Evolutionary conservation across 2,888 invertebrate genomes (phyloP), one percentile per base, ranked within the genome.

Genomic region (Lamellibrachia columna): DNA sequence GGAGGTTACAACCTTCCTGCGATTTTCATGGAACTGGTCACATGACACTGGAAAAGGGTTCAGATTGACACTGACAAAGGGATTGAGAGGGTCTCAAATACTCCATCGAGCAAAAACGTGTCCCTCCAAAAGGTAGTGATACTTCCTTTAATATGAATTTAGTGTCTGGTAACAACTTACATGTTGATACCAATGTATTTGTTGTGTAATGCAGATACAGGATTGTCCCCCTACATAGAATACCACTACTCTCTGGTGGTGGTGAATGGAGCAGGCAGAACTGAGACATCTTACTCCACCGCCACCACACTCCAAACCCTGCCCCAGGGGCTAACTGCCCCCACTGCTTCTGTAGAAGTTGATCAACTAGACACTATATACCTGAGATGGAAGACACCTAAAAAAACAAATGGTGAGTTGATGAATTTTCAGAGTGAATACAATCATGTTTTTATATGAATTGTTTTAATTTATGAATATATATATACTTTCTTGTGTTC

Each of bases 261-360:
- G 6, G 95, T 95, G n/a, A 96, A 96, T 94, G 95, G 95, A 92
- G 96, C 96, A 15, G 96, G 96, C 7, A 94, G 94, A 22, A 94
- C 94, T 4, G 94, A 91, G 53, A 96, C 96, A 93, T 93, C 94
- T 40, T 95, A 93, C 92, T 94, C 94, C 7, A 52, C 92, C 11
- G 94, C 95, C 55, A 94, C 92, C 8, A 96, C 96, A 1, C 92
- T 94, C n/a, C 95, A 95, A 92, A 95, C 95, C 7, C 75, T 93
- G 22, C 96, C 96, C 22, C 94, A 94, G 11, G 95, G 94, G 6
- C 94, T 96, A 11, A 92, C 90, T 2, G 94, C 96, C 11, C 96
- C 96, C 7, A 94, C 90, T 58, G 95, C 95, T 11, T 94, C 93
- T 15, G 95, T 96, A n/a, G 94, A 95, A 91, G 95, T 95, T 6